These are phyloP conservation scores for Yponomeuta malinellus DNA, from an alignment of 2,888 invertebrate genomes.

Conservation along the genomic window DNA sequence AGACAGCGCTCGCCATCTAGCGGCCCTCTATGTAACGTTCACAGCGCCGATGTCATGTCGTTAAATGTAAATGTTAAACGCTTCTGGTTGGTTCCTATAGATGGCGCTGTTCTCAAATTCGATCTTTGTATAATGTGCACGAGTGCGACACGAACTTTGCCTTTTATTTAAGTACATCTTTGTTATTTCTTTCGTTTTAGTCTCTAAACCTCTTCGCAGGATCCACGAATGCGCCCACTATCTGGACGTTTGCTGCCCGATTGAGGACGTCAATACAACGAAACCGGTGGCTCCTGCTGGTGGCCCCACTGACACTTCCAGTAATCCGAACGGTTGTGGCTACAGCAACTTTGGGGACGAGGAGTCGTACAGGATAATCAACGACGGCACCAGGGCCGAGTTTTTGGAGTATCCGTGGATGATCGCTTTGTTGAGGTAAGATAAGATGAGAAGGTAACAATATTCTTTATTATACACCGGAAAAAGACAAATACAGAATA, in stretches of 20 bases:
- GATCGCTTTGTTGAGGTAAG: slow-evolving; percentile 73
- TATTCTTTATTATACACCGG: too few species aligned
- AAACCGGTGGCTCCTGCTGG: slow-evolving; percentile 8
- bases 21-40: too few species aligned
- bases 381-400: slow-evolving; percentile 77
- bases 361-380: slow-evolving; percentile 79
- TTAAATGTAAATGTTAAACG: too few species aligned
- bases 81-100: too few species aligned
- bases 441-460: neutral
- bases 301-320: neutral
- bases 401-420: slow-evolving; percentile 87
- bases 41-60: too few species aligned
- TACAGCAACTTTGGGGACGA: slow-evolving; percentile 78
- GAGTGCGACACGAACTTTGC: too few species aligned
- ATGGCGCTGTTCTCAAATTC: too few species aligned
- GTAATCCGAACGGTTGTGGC: slow-evolving; percentile 66
- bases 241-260: slow-evolving; percentile 21
- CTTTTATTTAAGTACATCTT: too few species aligned
- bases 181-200: too few species aligned
- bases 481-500: too few species aligned
- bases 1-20: too few species aligned
- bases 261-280: slow-evolving; percentile 8
- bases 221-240: slow-evolving; percentile 18
- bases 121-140: too few species aligned
- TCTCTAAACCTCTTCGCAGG: slow-evolving; percentile 11